Evolutionary conservation across 2,113 vertebrate species (phyloP).

Genomic region (Cranoglanis bouderius): DNA sequence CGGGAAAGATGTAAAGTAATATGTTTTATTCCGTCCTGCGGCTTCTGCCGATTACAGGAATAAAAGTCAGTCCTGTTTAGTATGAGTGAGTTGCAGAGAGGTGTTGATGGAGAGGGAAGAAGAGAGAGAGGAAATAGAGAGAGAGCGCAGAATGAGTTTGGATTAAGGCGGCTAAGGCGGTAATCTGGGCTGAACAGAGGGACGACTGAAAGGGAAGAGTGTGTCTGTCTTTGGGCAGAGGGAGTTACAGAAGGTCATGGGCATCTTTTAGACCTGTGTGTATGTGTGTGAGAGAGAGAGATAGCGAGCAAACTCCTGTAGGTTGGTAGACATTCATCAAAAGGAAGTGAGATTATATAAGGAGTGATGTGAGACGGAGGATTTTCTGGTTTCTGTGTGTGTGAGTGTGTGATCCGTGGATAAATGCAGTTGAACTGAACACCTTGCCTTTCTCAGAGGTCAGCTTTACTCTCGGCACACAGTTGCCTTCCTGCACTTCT

Average conservation of each 20-base stretch:
- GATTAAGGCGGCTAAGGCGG: conserved; percentile 27
- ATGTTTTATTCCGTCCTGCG: conserved; percentile 28
- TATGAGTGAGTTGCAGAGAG: conserved; percentile 26
- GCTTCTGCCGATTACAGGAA: conserved; percentile 32
- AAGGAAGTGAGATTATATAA: conserved; percentile 16
- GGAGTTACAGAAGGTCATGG: conserved; percentile 19
- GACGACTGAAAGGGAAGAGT: background rate
- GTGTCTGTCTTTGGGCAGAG: background rate
- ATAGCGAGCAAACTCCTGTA: background rate
- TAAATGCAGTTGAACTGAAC: conserved; percentile 32
- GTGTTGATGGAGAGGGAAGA: conserved; percentile 17
- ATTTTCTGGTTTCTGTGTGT: background rate
- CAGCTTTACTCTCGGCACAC: background rate
- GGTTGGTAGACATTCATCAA: background rate
- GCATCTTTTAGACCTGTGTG: background rate
- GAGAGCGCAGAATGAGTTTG: background rate
- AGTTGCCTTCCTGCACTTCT: background rate
- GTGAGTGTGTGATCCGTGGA: conserved; percentile 3
- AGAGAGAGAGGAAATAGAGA: background rate
- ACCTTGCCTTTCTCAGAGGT: conserved; percentile 22
- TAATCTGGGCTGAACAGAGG: conserved; percentile 35
- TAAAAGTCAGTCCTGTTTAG: conserved; percentile 29
- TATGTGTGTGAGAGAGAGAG: background rate
- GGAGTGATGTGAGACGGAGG: conserved; percentile 1
- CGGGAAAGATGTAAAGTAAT: background rate